Base-by-base conservation (phyloP, 1,140 invertebrate species). In the Bombus fervidus region DNA sequence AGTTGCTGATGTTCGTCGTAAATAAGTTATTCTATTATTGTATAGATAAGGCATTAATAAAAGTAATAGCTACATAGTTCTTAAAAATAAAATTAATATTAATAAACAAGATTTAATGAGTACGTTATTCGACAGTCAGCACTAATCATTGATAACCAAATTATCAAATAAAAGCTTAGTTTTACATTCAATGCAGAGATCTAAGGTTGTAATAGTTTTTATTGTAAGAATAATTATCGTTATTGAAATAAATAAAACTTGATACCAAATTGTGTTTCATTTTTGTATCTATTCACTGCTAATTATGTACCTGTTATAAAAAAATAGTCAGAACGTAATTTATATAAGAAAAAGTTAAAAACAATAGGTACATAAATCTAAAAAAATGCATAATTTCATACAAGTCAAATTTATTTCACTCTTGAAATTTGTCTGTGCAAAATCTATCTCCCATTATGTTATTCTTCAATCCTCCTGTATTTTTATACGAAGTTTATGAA, bases 1-100 rank as follows among this genome's bases (percentile, higher is more conserved):
- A 68, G 15, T 53, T 31, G 31, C 22, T 79, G 8, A 79, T 79
- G 31, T 47, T 79, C 64, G 62, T 79, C 25, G 43, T 75, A 25
- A 47, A 47, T 25, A 25, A 13, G 1, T 31, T 25, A 43, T 78
- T 28, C 12, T 43, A 6, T 2, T 31, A 15, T 66, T 66, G 1
- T 64, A 64, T 2, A 2, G 4, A 64, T 18, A n/a, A 28, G 25
- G 28, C 13, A 3, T 62, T 5, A n/a, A 13, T 28, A 62, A 62
- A 62, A n/a, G 10, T n/a, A 62, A 62, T n/a, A 53, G 0, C 18
- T 53, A 53, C 47, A 8, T 53, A 22, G 18, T 53, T 53, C 18
- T 53, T 53, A 1, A 53, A 22, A 53, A 22, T 53, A 53, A 53
- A 53, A 53, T 53, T 53, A 53, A 53, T 53, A 53, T 53, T 22